These are phyloP conservation scores for Oedothorax gibbosus DNA, from an alignment of 1,140 invertebrate genomes.

Conservation along the genomic window DNA sequence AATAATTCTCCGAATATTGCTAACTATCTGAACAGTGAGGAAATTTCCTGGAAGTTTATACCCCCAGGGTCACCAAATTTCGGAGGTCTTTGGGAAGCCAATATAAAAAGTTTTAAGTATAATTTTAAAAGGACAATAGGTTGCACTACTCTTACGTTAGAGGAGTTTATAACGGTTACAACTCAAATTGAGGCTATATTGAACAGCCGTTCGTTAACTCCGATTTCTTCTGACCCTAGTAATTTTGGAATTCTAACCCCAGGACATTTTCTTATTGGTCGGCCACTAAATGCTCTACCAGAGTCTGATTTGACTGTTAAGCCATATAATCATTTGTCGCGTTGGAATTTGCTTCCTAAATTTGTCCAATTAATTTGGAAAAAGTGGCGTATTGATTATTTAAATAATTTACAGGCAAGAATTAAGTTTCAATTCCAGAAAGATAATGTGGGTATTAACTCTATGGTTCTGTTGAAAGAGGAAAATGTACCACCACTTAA, in stretches of 20 bases:
- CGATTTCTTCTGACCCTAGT: slow-evolving; percentile 14
- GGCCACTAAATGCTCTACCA: not conserved
- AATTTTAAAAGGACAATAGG: slow-evolving; percentile 25
- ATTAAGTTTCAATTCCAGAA: not conserved
- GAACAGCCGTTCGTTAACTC: slow-evolving; percentile 17
- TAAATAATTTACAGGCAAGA: slow-evolving; percentile 9
- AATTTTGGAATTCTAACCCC: slow-evolving; percentile 3
- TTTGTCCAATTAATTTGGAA: slow-evolving; percentile 1
- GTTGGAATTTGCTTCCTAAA: not conserved
- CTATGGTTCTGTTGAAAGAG: not conserved
- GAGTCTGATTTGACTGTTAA: not conserved
- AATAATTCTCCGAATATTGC: not conserved
- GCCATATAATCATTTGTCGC: not conserved
- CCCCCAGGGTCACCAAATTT: slow-evolving; percentile 12
- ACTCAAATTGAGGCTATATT: slow-evolving; percentile 36
- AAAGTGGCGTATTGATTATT: slow-evolving; percentile 9
- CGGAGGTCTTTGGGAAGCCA: slow-evolving; percentile 22
- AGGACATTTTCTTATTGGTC: slow-evolving; percentile 40
- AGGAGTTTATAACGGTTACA: slow-evolving; percentile 2
- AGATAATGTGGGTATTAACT: not conserved
- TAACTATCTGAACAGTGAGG: not conserved
- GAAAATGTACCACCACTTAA: not conserved
- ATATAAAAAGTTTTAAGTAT: slow-evolving; percentile 33
- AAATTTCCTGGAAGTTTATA: not conserved
- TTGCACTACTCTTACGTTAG: slow-evolving; percentile 1